Evolutionary conservation across 2,888 invertebrate genomes (phyloP), one percentile per base, ranked within the genome.

Genomic region (Brachylomia viminalis): DNA sequence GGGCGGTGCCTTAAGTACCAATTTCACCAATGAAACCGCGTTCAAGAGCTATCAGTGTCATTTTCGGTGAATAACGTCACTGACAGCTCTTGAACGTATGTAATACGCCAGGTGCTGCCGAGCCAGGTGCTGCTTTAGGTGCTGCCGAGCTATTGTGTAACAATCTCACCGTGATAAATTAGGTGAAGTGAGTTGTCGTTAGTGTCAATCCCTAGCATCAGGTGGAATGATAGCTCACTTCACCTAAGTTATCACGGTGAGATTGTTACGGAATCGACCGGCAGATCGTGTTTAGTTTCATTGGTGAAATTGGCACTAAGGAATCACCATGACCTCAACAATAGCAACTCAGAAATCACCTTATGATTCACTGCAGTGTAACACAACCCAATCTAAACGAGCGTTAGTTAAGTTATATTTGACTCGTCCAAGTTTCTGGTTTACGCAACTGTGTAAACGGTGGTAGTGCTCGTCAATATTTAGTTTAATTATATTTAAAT

Each of bases 371-470:
- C 10, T 7, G 3, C 23, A 68, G 56, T 56, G 62, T 20, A 58
- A n/a, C 27, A 49, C 11, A 49, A 76, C 15, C 45, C 23, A 65
- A 64, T 45, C 42, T 30, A 33, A 68, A 23, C 11, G n/a, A 52
- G 33, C 17, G 45, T 73, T 76, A 74, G n/a, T 42, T 59, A 66
- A 76, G 49, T 38, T 33, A 49, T 38, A 23, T 64, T 23, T 38
- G 76, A 45, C 45, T 59, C 47, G 33, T 23, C 42, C 23, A 45
- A 62, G 42, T 66, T 79, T 82, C 76, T 82, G 76, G 72, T 75
- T 83, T 73, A 59, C 72, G 72, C 52, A 77, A 83, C 58, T 23
- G 17, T 56, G n/a, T 27, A 56, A 38, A 30, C 61, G 17, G 42
- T 45, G 56, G 38, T 67, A 47, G 38, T 59, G 67, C 54, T 61